Evolutionary conservation across 2,113 vertebrate species (phyloP).

Genomic region (Phylloscopus whistleri): DNA sequence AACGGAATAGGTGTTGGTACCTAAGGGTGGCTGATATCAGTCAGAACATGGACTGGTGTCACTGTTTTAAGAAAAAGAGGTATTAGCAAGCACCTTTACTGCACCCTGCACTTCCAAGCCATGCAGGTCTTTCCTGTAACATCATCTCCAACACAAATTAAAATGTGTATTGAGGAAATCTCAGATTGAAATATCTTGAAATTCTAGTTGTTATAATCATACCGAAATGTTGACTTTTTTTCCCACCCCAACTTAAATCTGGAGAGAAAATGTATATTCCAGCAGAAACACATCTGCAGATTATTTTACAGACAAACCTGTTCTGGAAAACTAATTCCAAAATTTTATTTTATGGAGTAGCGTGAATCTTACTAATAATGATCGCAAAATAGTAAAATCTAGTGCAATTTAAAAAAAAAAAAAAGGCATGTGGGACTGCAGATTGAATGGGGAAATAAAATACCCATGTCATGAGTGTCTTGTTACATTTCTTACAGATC

Average conservation of each 20-base stretch:
- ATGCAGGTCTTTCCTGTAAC: neutral
- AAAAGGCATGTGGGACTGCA: neutral
- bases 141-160: neutral
- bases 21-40: neutral
- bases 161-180: neutral
- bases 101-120: neutral
- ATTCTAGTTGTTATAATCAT: neutral
- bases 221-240: accelerated
- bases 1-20: neutral
- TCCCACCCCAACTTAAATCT: neutral
- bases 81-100: neutral
- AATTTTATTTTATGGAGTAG: neutral
- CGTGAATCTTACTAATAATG: neutral
- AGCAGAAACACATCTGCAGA: neutral
- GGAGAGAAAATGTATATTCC: neutral
- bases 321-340: neutral
- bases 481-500: neutral
- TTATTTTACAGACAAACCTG: neutral
- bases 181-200: neutral
- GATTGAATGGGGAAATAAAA: neutral
- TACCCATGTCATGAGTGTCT: neutral
- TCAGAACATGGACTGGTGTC: neutral
- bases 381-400: neutral
- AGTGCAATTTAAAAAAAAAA: neutral
- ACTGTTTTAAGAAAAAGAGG: neutral